Conservation (phyloP, 2,888 invertebrate genomes). For the Aricia artaxerxes region DNA sequence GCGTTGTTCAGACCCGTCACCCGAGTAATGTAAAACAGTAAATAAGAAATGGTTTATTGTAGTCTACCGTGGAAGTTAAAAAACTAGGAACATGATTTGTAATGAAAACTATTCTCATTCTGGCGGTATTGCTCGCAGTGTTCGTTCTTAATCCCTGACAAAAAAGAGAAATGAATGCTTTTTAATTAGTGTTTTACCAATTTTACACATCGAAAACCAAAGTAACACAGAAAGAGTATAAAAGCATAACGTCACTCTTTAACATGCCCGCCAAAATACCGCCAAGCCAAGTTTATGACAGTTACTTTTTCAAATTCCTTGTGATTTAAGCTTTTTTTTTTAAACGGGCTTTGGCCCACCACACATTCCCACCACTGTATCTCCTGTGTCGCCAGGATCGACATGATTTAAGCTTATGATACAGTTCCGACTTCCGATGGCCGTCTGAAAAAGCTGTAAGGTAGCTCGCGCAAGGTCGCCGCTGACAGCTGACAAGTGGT, state of each 20-base stretch:
- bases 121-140: neutral
- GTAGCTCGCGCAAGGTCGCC: conserved; percentile 12
- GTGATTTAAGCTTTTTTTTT: neutral
- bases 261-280: too few relatives aligned
- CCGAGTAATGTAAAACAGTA: conserved; percentile 1
- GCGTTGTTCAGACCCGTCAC: neutral
- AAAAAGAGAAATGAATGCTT: neutral
- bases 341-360: too few relatives aligned
- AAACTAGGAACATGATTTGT: neutral
- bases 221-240: too few relatives aligned
- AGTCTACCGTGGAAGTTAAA: neutral
- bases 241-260: too few relatives aligned
- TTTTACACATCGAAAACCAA: too few relatives aligned
- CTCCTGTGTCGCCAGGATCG: too few relatives aligned
- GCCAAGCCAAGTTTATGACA: too few relatives aligned
- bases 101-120: neutral
- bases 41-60: conserved; percentile 1
- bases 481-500: conserved; percentile 37
- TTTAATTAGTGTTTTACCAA: too few relatives aligned
- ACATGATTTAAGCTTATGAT: neutral
- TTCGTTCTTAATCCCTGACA: neutral
- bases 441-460: conserved; percentile 1
- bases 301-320: neutral
- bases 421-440: neutral
- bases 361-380: too few relatives aligned